A percentile compares a stretch with the other conserved stretches of the same genome.
Conservation (phyloP, 2,888 invertebrate genomes). For the Cryptus armator region DNA sequence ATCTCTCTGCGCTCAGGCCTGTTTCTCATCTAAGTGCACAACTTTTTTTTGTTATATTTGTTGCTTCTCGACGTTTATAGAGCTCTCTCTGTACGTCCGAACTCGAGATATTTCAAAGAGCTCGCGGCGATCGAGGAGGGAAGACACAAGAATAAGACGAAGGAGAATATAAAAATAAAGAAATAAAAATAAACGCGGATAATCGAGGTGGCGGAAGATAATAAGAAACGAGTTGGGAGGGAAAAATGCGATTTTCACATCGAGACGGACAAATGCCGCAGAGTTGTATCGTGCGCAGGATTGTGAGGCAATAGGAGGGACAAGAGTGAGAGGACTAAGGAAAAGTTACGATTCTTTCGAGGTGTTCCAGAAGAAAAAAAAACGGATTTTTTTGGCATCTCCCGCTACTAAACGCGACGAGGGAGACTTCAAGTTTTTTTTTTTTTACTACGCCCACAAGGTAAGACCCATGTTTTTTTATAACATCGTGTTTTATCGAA, state of each 20-base stretch:
- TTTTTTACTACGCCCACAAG: conserved; percentile 1
- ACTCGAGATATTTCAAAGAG: neutral
- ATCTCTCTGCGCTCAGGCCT: neutral
- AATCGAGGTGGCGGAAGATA: conserved; percentile 21
- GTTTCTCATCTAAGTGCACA: conserved; percentile 16
- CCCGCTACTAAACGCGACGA: neutral
- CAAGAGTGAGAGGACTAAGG: conserved; percentile 1
- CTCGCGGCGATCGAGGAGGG: neutral
- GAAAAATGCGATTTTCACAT: conserved; percentile 18
- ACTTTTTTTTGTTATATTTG: conserved; percentile 4
- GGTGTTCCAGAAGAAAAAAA: conserved; percentile 12
- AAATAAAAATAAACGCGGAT: conserved; percentile 1
- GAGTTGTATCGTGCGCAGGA: conserved; percentile 21
- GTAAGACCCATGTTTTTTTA: conserved; percentile 40
- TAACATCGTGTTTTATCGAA: neutral
- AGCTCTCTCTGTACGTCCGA: conserved; percentile 1
- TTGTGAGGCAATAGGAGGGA: conserved; percentile 35
- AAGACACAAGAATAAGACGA: neutral
- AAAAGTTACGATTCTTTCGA: conserved; percentile 26
- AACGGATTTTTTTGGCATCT: conserved; percentile 42
- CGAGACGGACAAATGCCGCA: neutral
- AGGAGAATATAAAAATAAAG: conserved; percentile 1
- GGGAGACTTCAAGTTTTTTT: conserved; percentile 23
- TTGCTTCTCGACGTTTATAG: neutral
- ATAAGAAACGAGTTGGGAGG: conserved; percentile 26